Percentiles rank a stretch among this genome's conserved stretches.
phyloP scores from a whole-genome alignment of 2,888 invertebrate species.

The Sialis lutaria region DNA sequence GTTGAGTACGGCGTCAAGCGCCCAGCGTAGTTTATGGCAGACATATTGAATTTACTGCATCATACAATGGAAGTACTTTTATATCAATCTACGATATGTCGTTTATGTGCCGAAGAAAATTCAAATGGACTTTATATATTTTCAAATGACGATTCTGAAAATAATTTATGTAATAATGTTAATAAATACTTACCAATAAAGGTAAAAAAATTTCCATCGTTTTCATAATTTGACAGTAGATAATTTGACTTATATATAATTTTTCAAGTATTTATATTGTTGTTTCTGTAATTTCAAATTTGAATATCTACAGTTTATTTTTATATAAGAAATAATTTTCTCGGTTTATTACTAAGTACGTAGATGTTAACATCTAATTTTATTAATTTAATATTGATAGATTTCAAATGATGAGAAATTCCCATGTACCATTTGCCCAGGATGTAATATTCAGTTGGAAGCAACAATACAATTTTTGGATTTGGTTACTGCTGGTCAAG shows the following conservation, averaged over 20 bases:
- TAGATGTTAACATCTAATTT: slow-evolving; percentile 11
- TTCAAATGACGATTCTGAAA: slow-evolving; percentile 34
- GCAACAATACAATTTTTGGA: slow-evolving; percentile 58
- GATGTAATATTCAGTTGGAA: slow-evolving; percentile 58
- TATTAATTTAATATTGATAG: slow-evolving; percentile 22
- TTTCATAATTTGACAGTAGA: slow-evolving; percentile 14
- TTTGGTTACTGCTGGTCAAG: slow-evolving; percentile 51
- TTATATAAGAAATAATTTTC: background rate
- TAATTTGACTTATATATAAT: slow-evolving; percentile 16
- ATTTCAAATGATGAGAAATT: slow-evolving; percentile 49
- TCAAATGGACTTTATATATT: slow-evolving; percentile 48
- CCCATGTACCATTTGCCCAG: slow-evolving; percentile 57
- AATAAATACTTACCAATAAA: slow-evolving; percentile 59
- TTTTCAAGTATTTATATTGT: background rate
- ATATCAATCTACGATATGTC: slow-evolving; percentile 52
- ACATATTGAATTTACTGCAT: slow-evolving; percentile 2
- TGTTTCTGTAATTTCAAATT: background rate
- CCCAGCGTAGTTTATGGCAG: background rate
- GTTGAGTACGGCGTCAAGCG: no score
- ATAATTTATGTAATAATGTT: slow-evolving; percentile 43
- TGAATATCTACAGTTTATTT: background rate
- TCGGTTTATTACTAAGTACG: no score
- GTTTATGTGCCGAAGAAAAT: slow-evolving; percentile 60
- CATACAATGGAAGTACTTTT: slow-evolving; percentile 21
- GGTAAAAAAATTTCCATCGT: slow-evolving; percentile 28